phyloP scores from a whole-genome alignment of 2,797 vertebrate genomes.

The Denticeps clupeoides region DNA sequence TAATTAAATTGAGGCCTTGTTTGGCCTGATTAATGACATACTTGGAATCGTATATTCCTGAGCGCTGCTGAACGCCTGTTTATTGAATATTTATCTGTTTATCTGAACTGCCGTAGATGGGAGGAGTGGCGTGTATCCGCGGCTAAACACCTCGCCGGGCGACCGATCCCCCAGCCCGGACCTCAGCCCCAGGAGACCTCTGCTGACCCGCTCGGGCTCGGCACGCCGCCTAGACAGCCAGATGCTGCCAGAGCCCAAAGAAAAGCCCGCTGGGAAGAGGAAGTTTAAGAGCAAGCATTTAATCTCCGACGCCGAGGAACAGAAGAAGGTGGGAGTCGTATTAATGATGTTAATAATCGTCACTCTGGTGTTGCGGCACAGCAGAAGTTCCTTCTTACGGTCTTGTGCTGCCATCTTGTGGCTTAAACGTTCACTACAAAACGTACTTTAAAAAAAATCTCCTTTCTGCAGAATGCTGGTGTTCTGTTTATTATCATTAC shows the following conservation, averaged over 20 bases:
- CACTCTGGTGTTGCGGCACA: background rate
- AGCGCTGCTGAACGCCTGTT: background rate
- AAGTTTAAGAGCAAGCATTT: conserved; percentile 98
- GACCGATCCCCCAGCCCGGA: conserved; percentile 38
- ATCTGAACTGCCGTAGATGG: conserved; percentile 38
- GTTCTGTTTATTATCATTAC: too few species aligned
- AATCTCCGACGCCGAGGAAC: conserved; percentile 52
- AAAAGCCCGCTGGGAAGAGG: conserved; percentile 94
- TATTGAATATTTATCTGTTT: background rate
- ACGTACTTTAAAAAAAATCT: conserved; percentile 18
- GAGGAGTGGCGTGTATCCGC: conserved; percentile 36
- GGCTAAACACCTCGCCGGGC: conserved; percentile 32
- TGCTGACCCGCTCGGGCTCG: conserved; percentile 57
- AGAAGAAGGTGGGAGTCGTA: conserved; percentile 51
- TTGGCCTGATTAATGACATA: too few species aligned
- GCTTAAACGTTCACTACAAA: conserved; percentile 23
- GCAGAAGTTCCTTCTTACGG: conserved; percentile 24
- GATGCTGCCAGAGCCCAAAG: conserved; percentile 55
- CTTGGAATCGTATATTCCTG: background rate
- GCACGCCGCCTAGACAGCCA: conserved; percentile 57
- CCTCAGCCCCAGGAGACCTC: conserved; percentile 39
- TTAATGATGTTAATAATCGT: conserved; percentile 16
- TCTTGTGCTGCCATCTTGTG: conserved; percentile 59
- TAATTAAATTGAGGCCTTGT: too few species aligned
- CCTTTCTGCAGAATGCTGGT: conserved; percentile 7